Percentiles rank a stretch among this genome's conserved stretches.
These are phyloP conservation scores for Australoheros facetus DNA, from an alignment of 2,797 vertebrate species.

Conservation along the genomic window DNA sequence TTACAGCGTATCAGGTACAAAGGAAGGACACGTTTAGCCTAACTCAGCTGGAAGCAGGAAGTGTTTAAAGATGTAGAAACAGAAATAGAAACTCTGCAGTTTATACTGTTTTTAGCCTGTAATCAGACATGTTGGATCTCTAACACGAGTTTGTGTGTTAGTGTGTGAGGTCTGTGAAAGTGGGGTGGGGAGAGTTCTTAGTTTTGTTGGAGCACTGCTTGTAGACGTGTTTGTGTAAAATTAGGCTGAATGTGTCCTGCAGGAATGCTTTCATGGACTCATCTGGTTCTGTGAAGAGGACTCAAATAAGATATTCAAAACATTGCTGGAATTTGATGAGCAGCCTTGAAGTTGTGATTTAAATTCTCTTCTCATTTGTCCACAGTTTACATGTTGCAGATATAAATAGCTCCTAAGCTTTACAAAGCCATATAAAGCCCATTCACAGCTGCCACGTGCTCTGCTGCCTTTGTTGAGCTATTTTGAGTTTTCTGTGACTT, in stretches of 20 bases:
- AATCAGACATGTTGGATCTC: background rate
- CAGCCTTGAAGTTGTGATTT: background rate
- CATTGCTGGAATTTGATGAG: background rate
- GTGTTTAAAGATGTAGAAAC: background rate
- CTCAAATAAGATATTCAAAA: background rate
- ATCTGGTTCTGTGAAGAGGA: background rate
- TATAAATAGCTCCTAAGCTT: background rate
- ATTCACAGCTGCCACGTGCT: background rate
- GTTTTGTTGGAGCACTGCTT: background rate
- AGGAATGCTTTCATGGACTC: background rate
- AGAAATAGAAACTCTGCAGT: background rate
- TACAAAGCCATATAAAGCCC: conserved; percentile 8
- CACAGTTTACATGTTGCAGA: background rate
- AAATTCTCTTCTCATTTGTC: background rate
- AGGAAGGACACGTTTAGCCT: background rate
- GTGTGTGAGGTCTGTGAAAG: background rate
- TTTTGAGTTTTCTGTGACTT: background rate
- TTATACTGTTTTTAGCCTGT: background rate
- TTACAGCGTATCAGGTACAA: accelerated
- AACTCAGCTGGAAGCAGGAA: background rate
- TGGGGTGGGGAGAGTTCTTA: too few relatives aligned
- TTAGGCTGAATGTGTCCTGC: background rate
- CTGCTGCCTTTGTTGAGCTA: background rate
- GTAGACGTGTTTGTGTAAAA: background rate
- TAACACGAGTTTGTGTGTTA: background rate